Base-by-base conservation (phyloP, 2,113 vertebrate genomes). In the Corythoichthys intestinalis region DNA sequence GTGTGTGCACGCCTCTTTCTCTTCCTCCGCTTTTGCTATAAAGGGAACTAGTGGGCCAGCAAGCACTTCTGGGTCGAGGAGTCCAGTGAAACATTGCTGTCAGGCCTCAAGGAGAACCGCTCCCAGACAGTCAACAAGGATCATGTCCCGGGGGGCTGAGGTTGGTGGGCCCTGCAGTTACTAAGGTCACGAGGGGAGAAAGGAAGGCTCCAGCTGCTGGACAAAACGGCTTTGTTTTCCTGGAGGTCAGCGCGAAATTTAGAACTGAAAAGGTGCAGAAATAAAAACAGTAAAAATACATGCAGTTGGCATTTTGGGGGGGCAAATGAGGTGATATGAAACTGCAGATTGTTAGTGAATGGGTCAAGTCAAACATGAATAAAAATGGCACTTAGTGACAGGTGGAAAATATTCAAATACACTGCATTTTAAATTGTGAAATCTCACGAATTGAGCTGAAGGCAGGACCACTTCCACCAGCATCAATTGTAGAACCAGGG, bases 121-220 rank as follows among this genome's bases (percentile, higher is more conserved):
- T 80, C 58, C 67, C 81, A 60, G 48, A 61, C 38, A 67, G 15
- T 46, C n/a, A 6, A 81, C 15, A 44, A 66, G 57, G 65, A 48
- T 56, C 34, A 2, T 50, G 60, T 91, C 72, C 88, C 84, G 50
- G 93, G 93, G 78, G 90, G 89, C 70, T 91, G 91, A 84, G 91
- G 87, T 64, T 89, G 90, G 75, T 92, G 93, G 85, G 92, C 85
- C 87, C 94, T 92, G 92, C 93, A 94, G 90, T 87, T 94, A 89
- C 93, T 91, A 76, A 94, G 94, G 86, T 93, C 92, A 84, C 94
- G 95, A 74, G 93, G 93, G 69, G 93, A 91, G 88, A 93, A 91
- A 89, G 93, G 93, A 67, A 66, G 80, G 75, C 57, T 69, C 38
- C 79, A 67, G 20, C 62, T 80, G 65, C 76, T 78, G 79, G 73